Percentiles rank a stretch among this genome's conserved stretches.
Evolutionary conservation across 2,113 vertebrate genomes (phyloP).

Genomic region (Sphaerodactylus townsendi): DNA sequence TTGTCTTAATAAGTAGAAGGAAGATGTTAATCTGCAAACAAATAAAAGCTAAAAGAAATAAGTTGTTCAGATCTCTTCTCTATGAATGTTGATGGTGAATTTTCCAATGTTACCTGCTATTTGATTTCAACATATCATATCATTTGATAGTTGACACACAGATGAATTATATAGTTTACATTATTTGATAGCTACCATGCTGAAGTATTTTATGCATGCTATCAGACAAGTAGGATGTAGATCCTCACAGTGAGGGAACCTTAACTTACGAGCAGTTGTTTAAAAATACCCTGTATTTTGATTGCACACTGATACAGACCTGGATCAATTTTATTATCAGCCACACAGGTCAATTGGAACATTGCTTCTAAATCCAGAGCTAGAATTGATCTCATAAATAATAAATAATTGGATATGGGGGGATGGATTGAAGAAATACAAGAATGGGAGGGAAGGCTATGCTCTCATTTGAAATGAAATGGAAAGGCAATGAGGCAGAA

Average conservation of each 20-base stretch:
- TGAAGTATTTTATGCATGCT: background rate
- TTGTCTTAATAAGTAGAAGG: background rate
- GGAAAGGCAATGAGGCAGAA: background rate
- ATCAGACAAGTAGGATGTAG: background rate
- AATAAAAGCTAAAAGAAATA: background rate
- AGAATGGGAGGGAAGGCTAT: background rate
- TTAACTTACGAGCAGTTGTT: background rate
- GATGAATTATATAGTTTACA: background rate
- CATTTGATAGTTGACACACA: background rate
- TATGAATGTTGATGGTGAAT: background rate
- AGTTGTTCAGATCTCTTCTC: background rate
- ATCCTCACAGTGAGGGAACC: background rate
- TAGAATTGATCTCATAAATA: slow-evolving; percentile 21
- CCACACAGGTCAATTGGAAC: background rate
- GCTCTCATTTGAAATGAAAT: background rate
- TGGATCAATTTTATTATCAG: background rate
- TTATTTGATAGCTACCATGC: background rate
- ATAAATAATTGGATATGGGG: slow-evolving; percentile 10
- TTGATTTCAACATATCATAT: background rate
- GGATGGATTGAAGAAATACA: background rate
- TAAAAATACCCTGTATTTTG: background rate
- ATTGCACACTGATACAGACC: background rate
- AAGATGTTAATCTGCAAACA: background rate
- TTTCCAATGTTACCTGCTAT: background rate
- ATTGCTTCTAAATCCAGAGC: background rate